A percentile compares a stretch with the other conserved stretches of the same genome.
phyloP scores from a whole-genome alignment of 2,797 vertebrate species.

The Squalus acanthias region DNA sequence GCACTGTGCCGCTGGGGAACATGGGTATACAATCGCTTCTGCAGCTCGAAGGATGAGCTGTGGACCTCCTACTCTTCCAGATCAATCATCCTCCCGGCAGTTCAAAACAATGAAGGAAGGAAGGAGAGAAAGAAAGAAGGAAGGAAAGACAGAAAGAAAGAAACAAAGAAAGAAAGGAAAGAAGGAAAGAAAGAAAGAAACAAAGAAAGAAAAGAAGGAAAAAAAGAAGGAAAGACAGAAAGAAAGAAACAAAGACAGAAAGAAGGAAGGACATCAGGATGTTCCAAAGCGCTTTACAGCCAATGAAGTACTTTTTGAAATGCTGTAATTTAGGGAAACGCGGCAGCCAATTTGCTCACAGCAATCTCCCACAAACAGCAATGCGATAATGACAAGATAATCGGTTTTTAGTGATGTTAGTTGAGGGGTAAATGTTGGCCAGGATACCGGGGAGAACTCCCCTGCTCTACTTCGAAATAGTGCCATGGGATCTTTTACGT shows the following conservation, averaged over 20 bases:
- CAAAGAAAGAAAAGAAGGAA: no score
- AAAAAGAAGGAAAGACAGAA: no score
- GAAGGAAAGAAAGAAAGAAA: no score
- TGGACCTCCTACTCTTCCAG: neutral
- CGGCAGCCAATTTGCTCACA: neutral
- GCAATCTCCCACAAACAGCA: neutral
- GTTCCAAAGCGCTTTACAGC: neutral
- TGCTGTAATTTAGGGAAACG: neutral
- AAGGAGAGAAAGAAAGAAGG: neutral
- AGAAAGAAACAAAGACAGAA: no score
- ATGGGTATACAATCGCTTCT: neutral
- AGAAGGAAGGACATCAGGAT: neutral
- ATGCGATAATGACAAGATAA: neutral
- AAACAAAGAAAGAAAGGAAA: no score
- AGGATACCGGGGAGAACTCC: no score
- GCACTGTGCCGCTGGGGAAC: neutral
- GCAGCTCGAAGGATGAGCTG: neutral
- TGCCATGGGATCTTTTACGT: fast-evolving
- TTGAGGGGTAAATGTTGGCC: neutral
- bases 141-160: no score
- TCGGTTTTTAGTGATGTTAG: neutral
- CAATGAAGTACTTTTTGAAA: neutral
- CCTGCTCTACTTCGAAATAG: neutral
- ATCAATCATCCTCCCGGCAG: neutral
- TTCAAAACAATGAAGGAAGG: neutral